Evolutionary conservation across 2,113 vertebrate genomes (phyloP), one percentile per base, ranked within the genome.

Genomic region (Sinocyclocheilus grahami): DNA sequence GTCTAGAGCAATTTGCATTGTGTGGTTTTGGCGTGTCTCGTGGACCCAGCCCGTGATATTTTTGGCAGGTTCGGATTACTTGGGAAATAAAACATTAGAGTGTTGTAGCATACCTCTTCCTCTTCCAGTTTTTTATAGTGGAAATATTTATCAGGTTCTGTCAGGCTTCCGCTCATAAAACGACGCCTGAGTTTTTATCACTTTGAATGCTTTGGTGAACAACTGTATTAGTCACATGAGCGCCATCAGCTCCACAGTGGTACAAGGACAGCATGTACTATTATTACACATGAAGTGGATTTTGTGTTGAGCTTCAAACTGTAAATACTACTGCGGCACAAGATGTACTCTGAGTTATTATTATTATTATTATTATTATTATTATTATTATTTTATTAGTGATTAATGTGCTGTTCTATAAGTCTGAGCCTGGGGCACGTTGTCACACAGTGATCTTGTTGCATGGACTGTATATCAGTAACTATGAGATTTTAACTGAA

Each of bases 1-100:
- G 62, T 67, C 30, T n/a, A 10, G 18, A 88, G 84, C 24, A 37
- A 86, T 86, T 76, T 81, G 82, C 51, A 62, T 85, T 46, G 75
- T 75, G 67, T 78, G 80, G 87, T 79, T 86, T 75, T 58, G 24
- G 78, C 62, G 13, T 33, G 33, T 4, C 53, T 83, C 22, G 46
- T 48, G 79, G 58, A 60, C 82, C 74, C 65, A 87, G 83, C 39
- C 18, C 71, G 24, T 87, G 79, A 90, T 90, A 30, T 85, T 91
- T 91, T 90, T 92, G 79, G 69, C 86, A 89, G 80, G 69, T 75
- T 78, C 27, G 86, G 69, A 87, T 87, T 90, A 86, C 62, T 39
- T 46, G 90, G 30, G 62, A 80, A 84, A 86, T 90, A 89, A 92
- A 90, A 91, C 89, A 93, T 93, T 91, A 92, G 72, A 13, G 22